A percentile compares a stretch with the other conserved stretches of the same genome.
Conservation (phyloP, 2,797 vertebrate species). For the Pygocentrus nattereri region DNA sequence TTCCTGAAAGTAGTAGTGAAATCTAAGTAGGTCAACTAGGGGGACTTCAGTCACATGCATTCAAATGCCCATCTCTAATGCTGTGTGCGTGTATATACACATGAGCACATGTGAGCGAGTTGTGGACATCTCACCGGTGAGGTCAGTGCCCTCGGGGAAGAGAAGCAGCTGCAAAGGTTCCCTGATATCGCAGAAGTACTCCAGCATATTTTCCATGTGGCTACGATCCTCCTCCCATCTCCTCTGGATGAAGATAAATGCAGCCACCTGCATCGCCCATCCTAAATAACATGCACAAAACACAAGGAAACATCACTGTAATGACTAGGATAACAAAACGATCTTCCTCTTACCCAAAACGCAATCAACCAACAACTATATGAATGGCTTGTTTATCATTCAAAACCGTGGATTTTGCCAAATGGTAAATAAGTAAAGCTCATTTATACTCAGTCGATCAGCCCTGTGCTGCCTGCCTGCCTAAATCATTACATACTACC, state of each 20-base stretch:
- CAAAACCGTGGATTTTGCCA: too few species aligned
- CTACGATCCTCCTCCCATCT: constrained; percentile 92
- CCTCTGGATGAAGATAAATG: constrained; percentile 94
- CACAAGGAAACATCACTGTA: not conserved
- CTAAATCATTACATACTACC: too few species aligned
- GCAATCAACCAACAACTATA: too few species aligned
- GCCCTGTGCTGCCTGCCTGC: too few species aligned
- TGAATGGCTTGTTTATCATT: too few species aligned
- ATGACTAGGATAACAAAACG: not conserved
- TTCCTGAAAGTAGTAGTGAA: too few species aligned
- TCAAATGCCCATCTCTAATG: not conserved
- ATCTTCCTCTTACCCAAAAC: not conserved
- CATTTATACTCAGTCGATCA: too few species aligned
- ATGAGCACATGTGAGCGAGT: too few species aligned
- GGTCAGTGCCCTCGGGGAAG: constrained; percentile 98
- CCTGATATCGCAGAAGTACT: constrained; percentile 95
- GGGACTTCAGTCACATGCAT: not conserved
- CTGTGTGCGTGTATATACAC: too few species aligned
- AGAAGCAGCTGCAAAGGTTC: constrained; percentile 95
- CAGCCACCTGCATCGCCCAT: constrained; percentile 98
- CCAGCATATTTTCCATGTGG: constrained; percentile 93
- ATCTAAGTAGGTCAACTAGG: too few species aligned
- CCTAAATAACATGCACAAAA: constrained; percentile 75
- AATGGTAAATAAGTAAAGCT: too few species aligned
- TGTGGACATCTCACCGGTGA: constrained; percentile 86